Conservation (phyloP, 37 sponge, comb jelly and placozoan species). For the Theonella swinhoei region DNA sequence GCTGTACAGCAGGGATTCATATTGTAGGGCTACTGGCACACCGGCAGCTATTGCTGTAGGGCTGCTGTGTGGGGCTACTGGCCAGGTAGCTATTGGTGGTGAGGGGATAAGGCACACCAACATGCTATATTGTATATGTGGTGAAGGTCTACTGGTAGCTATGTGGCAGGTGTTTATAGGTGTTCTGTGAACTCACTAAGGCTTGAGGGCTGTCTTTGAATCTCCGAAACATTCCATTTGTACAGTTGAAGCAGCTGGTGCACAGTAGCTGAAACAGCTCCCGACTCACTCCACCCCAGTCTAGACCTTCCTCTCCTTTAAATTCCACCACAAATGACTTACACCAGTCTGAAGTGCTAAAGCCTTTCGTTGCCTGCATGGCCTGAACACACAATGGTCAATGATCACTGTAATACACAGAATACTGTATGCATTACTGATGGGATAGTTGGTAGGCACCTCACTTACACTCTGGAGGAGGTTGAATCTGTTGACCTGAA, state of each 20-base stretch:
- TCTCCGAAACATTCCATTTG: conserved; percentile 60
- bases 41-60: too few relatives aligned
- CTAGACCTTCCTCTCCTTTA: conserved; percentile 84
- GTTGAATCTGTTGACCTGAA: conserved; percentile 40
- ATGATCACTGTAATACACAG: neutral
- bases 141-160: too few relatives aligned
- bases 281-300: conserved; percentile 88
- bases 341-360: conserved; percentile 69
- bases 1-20: too few relatives aligned
- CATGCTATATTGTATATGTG: too few relatives aligned
- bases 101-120: too few relatives aligned
- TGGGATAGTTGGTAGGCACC: neutral
- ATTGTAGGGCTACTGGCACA: too few relatives aligned
- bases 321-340: conserved; percentile 63
- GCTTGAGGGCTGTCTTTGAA: conserved; percentile 67
- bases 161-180: too few relatives aligned
- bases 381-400: conserved; percentile 42
- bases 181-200: conserved; percentile 53
- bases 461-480: conserved; percentile 72
- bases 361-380: conserved; percentile 39
- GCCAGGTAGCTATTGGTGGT: too few relatives aligned
- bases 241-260: conserved; percentile 64
- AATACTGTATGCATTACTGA: neutral
- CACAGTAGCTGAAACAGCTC: conserved; percentile 81
- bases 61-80: too few relatives aligned